Evolutionary conservation across 2,888 invertebrate species (phyloP), one percentile per base, ranked within the genome.

Genomic region (Augochlorella aurata): DNA sequence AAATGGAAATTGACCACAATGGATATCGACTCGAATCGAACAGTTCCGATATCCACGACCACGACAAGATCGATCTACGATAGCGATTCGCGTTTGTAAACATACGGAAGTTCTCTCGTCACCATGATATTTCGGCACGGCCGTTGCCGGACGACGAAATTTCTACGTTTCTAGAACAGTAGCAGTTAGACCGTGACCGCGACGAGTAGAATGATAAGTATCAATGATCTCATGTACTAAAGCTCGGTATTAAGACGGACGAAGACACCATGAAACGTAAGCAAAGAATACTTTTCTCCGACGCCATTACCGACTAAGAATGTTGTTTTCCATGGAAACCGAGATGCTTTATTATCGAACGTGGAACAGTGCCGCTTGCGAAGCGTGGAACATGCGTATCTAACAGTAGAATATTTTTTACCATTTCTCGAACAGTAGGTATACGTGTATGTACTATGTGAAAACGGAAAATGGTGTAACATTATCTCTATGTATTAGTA

Each of bases 171-270:
- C 21, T 65, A 69, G 69, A 1, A 38, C 21, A 67, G 45, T 68
- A 44, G 47, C 12, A 24, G 18, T 45, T 45, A 47, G 65, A 50
- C 45, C 69, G n/a, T 44, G 44, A 49, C 29, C 29, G 45, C 7
- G 49, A 66, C 58, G 21, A 54, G 69, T 78, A 74, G 45, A 14
- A 49, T 3, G 74, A 44, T 58, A 79, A 78, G 78, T 29, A 54
- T 58, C 3, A 50, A 74, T 79, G 81, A 79, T 81, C 81, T 81
- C 79, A 81, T 74, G 74, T 77, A 65, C 58, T 65, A 58, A 49
- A 52, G 24, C 29, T 47, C n/a, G 44, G 38, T 58, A 49, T 21
- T 67, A 50, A 67, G 44, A 47, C 29, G 29, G 24, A 75, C 65
- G 44, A 1, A 54, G 44, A 12, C 14, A 54, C 54, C 14, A 44